A percentile compares a stretch with the other conserved stretches of the same genome.
These are phyloP conservation scores for Macrophya annulata DNA, from an alignment of 2,888 invertebrate genomes.

Conservation along the genomic window DNA sequence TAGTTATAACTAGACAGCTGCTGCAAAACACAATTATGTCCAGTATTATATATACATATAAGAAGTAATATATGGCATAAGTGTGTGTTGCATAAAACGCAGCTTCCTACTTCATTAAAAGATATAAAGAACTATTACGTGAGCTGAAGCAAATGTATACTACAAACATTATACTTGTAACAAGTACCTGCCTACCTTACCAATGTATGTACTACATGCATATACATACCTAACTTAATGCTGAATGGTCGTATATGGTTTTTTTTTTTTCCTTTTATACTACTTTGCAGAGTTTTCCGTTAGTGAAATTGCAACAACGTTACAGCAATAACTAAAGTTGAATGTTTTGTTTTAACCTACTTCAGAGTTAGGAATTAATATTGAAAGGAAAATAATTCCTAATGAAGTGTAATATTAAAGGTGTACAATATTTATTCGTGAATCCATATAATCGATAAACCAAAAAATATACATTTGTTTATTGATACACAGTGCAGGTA, in stretches of 20 bases:
- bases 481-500: slow-evolving; percentile 8
- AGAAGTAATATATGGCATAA: background rate
- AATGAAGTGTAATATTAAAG: no score
- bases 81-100: slow-evolving; percentile 29
- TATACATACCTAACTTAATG: background rate
- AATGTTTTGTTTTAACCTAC: background rate
- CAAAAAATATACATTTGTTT: background rate
- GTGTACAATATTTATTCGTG: background rate
- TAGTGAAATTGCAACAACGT: background rate
- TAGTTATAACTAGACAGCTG: background rate
- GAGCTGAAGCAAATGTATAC: background rate
- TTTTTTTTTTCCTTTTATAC: background rate
- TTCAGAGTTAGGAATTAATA: background rate
- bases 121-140: slow-evolving; percentile 9
- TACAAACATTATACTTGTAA: background rate
- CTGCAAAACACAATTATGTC: background rate
- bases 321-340: background rate
- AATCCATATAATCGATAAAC: background rate
- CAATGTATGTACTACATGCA: no score
- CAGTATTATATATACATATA: background rate
- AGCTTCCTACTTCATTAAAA: slow-evolving; percentile 23
- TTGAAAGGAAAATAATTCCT: background rate
- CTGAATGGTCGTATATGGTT: background rate
- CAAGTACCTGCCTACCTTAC: background rate
- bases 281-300: background rate